Evolutionary conservation across 2,888 invertebrate genomes (phyloP), one percentile per base, ranked within the genome.

Genomic region (Sceliomorpha sp.): DNA sequence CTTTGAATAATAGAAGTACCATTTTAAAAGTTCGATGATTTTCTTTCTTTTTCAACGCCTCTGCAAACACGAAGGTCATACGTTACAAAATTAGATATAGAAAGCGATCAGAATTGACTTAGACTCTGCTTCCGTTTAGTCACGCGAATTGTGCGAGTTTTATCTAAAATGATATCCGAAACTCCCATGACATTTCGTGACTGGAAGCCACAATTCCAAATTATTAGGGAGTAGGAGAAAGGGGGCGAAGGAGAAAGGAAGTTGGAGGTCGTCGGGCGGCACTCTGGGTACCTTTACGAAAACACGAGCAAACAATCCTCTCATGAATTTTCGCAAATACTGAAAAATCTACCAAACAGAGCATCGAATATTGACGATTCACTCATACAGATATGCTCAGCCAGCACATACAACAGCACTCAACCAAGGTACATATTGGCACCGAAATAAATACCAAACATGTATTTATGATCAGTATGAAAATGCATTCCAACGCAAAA

Each of bases 361-460:
- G 39, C 7, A 1, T 9, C 17, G 12, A 15, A 70, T 74, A 72
- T 69, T 74, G 68, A 71, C 68, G 70, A 62, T 70, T 72, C 45
- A 71, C 63, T 67, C 70, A 70, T 77, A 79, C 79, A 76, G 70
- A 77, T 69, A 84, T 83, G 85, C 82, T 86, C 87, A 87, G 88
- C 88, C 88, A 88, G 88, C 88, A 88, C 88, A 88, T 88, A 88
- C 87, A 85, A 85, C 84, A 87, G 76, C 82, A 88, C 87, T 87
- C 82, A 88, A 79, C 74, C 82, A 87, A 88, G 88, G 88, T 88
- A 88, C 86, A 87, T 87, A 87, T 83, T 72, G 64, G 31, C 56
- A 62, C 59, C 60, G 42, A 45, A 26, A 60, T 59, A 62, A 34
- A 29, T 51, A 27, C 56, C 44, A 55, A 53, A 51, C 50, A 68